Evolutionary conservation across 2,113 vertebrate species (phyloP).

Genomic region (Sprattus sprattus): DNA sequence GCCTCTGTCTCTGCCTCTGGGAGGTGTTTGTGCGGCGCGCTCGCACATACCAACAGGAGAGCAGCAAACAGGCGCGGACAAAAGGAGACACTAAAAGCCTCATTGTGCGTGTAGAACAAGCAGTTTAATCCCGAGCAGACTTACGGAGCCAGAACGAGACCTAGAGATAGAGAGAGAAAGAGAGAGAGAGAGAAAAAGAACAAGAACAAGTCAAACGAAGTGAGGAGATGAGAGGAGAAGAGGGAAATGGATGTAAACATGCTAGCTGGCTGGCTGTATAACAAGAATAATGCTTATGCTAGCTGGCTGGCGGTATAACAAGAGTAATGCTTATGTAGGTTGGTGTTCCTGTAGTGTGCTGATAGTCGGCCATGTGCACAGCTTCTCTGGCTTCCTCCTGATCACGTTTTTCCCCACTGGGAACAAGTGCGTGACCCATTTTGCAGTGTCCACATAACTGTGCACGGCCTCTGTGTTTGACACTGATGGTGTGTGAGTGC

Average conservation of each 20-base stretch:
- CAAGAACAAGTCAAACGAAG: not conserved
- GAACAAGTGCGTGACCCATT: not conserved
- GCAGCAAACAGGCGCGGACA: not conserved
- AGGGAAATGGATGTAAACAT: not conserved
- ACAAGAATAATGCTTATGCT: not conserved
- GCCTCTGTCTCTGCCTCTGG: not conserved
- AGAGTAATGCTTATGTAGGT: not conserved
- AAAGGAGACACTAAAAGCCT: constrained; percentile 5
- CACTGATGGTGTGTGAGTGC: not conserved
- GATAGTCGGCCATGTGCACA: not conserved
- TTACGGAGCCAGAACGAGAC: not conserved
- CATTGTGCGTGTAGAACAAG: constrained; percentile 1
- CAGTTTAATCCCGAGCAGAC: not conserved
- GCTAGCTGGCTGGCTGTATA: not conserved
- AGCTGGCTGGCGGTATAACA: not conserved
- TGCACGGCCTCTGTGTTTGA: not conserved
- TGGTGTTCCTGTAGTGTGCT: not conserved
- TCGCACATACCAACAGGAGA: not conserved
- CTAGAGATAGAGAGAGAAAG: not conserved
- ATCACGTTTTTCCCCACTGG: not conserved
- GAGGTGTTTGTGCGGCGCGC: not conserved
- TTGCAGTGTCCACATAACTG: not conserved
- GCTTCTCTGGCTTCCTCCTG: not conserved
- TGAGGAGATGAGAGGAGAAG: not conserved
- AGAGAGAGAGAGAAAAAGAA: not conserved